These are phyloP conservation scores for Drosophila hamatofila DNA, from an alignment of 2,888 invertebrate species.

Conservation along the genomic window DNA sequence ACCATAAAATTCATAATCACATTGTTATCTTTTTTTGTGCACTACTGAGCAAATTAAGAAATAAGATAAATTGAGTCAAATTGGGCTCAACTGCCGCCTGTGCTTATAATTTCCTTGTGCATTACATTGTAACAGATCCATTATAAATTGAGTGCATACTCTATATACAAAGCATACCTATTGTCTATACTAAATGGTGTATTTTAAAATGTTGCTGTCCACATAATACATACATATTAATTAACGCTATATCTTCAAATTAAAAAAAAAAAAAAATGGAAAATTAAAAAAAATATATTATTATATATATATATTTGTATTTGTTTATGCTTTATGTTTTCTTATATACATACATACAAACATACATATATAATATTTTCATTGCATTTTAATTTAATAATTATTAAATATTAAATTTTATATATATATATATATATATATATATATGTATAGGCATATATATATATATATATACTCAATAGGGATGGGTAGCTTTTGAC, in stretches of 20 bases:
- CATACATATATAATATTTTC: conserved; percentile 48
- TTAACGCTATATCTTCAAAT: conserved; percentile 53
- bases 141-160: conserved; percentile 34
- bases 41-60: conserved; percentile 19
- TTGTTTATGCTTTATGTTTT: conserved; percentile 60
- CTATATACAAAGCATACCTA: conserved; percentile 20
- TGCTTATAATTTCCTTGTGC: conserved; percentile 53
- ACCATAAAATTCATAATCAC: conserved; percentile 6
- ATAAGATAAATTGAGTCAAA: conserved; percentile 1
- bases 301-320: conserved; percentile 52
- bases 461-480: conserved; percentile 16
- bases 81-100: conserved; percentile 43
- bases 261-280: conserved; percentile 20
- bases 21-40: conserved; percentile 15
- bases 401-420: conserved; percentile 38
- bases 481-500: conserved; percentile 10
- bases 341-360: conserved; percentile 38
- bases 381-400: conserved; percentile 76
- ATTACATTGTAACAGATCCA: conserved; percentile 35
- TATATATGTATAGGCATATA: conserved; percentile 13
- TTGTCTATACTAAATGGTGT: conserved; percentile 55
- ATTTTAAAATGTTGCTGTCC: conserved; percentile 76
- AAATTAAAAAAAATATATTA: conserved; percentile 23
- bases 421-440: conserved; percentile 14
- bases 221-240: conserved; percentile 51